Evolutionary conservation across 30 jellyfish, hydroid and myxozoan genomes (phyloP).

Genomic region (Cassiopea andromeda): DNA sequence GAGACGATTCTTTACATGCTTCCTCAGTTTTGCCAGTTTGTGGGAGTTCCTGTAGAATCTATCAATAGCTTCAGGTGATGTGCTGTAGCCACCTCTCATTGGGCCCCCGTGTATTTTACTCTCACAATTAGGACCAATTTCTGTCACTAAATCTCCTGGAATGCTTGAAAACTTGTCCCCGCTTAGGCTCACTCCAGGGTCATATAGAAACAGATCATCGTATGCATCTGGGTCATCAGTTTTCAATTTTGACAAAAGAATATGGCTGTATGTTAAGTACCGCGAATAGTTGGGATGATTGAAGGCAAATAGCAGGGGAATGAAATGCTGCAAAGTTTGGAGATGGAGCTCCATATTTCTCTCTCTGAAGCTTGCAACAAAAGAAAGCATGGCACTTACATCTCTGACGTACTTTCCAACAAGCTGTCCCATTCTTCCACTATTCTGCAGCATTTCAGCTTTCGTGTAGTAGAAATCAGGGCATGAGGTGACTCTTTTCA

Average conservation of each 20-base stretch:
- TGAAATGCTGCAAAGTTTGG: conserved; percentile 31
- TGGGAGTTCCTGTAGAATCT: conserved; percentile 50
- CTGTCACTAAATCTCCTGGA: conserved; percentile 64
- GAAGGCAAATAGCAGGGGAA: conserved; percentile 66
- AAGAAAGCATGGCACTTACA: conserved; percentile 60
- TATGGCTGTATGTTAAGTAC: conserved; percentile 64
- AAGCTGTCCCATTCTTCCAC: conserved; percentile 54
- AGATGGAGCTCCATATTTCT: conserved; percentile 36
- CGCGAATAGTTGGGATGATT: conserved; percentile 66
- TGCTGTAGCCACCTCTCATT: conserved; percentile 63
- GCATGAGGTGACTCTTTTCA: conserved; percentile 52
- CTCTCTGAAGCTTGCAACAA: conserved; percentile 57
- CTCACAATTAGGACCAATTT: conserved; percentile 53
- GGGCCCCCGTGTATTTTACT: conserved; percentile 66
- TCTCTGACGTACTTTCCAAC: conserved; percentile 50
- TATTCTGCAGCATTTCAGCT: conserved; percentile 64
- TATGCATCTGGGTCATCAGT: conserved; percentile 61
- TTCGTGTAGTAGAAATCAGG: conserved; percentile 36
- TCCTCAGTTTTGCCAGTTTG: conserved; percentile 61
- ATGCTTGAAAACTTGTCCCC: conserved; percentile 52
- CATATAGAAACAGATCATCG: conserved; percentile 43
- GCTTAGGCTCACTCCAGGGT: conserved; percentile 58
- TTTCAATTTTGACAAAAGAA: conserved; percentile 54
- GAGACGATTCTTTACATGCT: conserved; percentile 52
- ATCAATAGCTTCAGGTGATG: conserved; percentile 62